These are phyloP conservation scores for Thereva nobilitata DNA, from an alignment of 2,888 invertebrate species.

Conservation along the genomic window DNA sequence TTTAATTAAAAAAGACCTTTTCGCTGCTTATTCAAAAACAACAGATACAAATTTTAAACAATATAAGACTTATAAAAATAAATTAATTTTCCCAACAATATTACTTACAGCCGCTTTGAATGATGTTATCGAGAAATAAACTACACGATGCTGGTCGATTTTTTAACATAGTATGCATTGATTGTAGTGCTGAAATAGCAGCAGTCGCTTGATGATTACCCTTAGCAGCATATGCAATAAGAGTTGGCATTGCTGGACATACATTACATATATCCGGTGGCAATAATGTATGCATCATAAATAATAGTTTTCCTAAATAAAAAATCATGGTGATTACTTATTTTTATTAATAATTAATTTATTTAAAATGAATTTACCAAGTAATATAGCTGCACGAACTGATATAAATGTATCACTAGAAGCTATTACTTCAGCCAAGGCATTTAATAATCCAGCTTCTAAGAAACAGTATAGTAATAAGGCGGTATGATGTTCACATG, in stretches of 20 bases:
- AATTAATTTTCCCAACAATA: neutral
- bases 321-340: conserved; percentile 15
- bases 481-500: conserved; percentile 88
- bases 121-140: conserved; percentile 79
- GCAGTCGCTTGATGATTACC: conserved; percentile 81
- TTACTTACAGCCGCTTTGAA: conserved; percentile 62
- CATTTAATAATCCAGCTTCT: conserved; percentile 83
- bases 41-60: too few relatives aligned
- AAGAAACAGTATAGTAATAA: conserved; percentile 86
- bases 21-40: too few relatives aligned
- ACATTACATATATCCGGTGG: conserved; percentile 85
- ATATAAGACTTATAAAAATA: too few relatives aligned
- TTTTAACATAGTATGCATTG: conserved; percentile 79
- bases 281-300: conserved; percentile 81
- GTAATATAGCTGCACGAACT: conserved; percentile 85
- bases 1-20: too few relatives aligned
- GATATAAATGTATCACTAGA: conserved; percentile 88
- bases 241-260: conserved; percentile 80
- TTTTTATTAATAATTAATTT: conserved; percentile 1
- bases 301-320: conserved; percentile 73
- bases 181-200: conserved; percentile 78
- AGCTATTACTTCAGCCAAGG: conserved; percentile 88
- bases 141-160: conserved; percentile 81
- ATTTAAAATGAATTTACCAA: conserved; percentile 61
- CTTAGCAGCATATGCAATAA: conserved; percentile 77